phyloP scores from a whole-genome alignment of 2,888 invertebrate species.

The Eupithecia pulchellata region DNA sequence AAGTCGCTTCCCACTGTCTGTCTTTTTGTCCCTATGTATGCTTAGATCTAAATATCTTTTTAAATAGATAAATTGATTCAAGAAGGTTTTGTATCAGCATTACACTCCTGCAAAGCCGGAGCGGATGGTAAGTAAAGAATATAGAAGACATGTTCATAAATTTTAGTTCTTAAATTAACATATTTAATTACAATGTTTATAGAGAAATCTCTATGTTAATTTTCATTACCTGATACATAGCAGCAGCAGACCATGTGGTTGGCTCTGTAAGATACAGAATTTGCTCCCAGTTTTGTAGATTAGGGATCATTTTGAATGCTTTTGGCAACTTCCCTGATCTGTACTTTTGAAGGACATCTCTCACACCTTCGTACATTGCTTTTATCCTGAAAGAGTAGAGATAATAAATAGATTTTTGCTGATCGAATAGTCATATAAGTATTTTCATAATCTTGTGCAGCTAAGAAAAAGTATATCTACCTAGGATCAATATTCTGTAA shows the following conservation, averaged over 20 bases:
- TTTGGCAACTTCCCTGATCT: constrained; percentile 98
- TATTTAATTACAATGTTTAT: too few relatives aligned
- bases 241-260: constrained; percentile 98
- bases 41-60: too few relatives aligned
- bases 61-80: too few relatives aligned
- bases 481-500: constrained; percentile 93
- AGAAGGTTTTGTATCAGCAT: too few relatives aligned
- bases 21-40: too few relatives aligned
- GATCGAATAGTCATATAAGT: not conserved
- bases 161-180: too few relatives aligned
- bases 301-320: constrained; percentile 98
- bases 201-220: too few relatives aligned
- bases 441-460: not conserved
- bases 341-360: constrained; percentile 94
- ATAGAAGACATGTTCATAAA: too few relatives aligned
- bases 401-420: not conserved
- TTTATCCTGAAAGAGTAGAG: constrained; percentile 82
- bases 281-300: constrained; percentile 97
- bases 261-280: constrained; percentile 95
- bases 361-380: constrained; percentile 95
- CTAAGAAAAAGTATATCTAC: constrained; percentile 54
- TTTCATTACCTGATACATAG: constrained; percentile 92
- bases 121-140: too few relatives aligned
- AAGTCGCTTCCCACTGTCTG: too few relatives aligned
- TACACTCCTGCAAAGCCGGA: too few relatives aligned